These are phyloP conservation scores for Anthopleura sola DNA, from an alignment of 64 coral and sea anemone species.

Conservation along the genomic window DNA sequence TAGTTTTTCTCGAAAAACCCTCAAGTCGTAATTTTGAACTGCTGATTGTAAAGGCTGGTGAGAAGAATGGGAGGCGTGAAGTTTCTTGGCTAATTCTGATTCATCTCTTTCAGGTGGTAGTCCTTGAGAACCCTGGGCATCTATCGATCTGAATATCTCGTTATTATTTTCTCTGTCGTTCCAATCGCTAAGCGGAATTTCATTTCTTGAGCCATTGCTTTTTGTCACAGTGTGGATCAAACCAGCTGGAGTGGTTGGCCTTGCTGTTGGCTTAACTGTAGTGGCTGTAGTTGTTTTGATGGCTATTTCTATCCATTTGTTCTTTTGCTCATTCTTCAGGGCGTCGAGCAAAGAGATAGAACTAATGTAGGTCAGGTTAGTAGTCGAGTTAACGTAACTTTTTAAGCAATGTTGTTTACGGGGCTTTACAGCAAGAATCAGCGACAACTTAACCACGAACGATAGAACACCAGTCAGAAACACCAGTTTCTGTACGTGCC, in stretches of 20 bases:
- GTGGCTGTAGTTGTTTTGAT: neutral
- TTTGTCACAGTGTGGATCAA: neutral
- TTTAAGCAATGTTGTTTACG: conserved; percentile 57
- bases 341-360: neutral
- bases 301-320: neutral
- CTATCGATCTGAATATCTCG: neutral
- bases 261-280: neutral
- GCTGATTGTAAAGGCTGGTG: neutral
- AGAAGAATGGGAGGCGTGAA: neutral
- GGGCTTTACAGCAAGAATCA: conserved; percentile 60
- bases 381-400: conserved; percentile 38
- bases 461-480: conserved; percentile 60
- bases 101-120: neutral
- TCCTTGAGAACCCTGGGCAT: neutral
- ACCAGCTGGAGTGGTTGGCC: neutral
- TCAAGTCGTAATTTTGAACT: neutral
- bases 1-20: neutral
- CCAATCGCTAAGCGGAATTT: neutral
- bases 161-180: neutral
- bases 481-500: conserved; percentile 58
- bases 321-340: neutral
- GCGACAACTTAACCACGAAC: conserved; percentile 58
- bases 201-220: neutral
- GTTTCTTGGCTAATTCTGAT: neutral
- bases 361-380: conserved; percentile 44